phyloP scores from a whole-genome alignment of 2,888 invertebrate species.

The Drosophila mulleri region DNA sequence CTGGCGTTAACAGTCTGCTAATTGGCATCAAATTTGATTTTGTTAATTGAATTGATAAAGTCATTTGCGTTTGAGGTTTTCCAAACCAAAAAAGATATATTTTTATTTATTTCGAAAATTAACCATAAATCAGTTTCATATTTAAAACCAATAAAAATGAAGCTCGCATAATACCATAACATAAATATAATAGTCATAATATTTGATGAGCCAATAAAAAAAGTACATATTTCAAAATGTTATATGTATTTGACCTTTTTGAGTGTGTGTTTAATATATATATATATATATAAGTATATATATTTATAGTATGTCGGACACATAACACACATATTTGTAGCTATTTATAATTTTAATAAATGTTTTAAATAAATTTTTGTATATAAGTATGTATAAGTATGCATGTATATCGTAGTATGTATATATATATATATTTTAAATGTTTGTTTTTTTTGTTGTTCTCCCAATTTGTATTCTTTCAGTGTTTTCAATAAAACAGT shows the following conservation, averaged over 20 bases:
- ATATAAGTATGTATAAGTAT: slow-evolving; percentile 63
- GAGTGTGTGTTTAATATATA: slow-evolving; percentile 29
- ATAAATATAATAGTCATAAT: slow-evolving; percentile 42
- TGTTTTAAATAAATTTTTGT: slow-evolving; percentile 62
- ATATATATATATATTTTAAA: slow-evolving; percentile 43
- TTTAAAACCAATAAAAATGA: slow-evolving; percentile 58
- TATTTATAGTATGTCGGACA: slow-evolving; percentile 49
- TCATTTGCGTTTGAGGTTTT: slow-evolving; percentile 52
- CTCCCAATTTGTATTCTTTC: slow-evolving; percentile 29
- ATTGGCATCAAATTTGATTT: not conserved
- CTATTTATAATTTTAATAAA: slow-evolving; percentile 50
- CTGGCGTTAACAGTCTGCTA: not conserved
- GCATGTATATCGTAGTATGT: slow-evolving; percentile 57
- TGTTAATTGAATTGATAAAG: slow-evolving; percentile 6
- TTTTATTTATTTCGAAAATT: slow-evolving; percentile 59
- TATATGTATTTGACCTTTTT: slow-evolving; percentile 38
- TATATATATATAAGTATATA: slow-evolving; percentile 13
- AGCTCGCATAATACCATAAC: slow-evolving; percentile 47
- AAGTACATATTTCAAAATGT: slow-evolving; percentile 63
- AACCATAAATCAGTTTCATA: slow-evolving; percentile 60
- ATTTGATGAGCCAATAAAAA: slow-evolving; percentile 53
- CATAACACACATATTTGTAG: slow-evolving; percentile 55
- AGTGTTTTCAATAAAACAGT: slow-evolving; percentile 78
- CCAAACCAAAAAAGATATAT: slow-evolving; percentile 71
- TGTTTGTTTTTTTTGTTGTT: slow-evolving; percentile 20